A percentile compares a stretch with the other conserved stretches of the same genome.
Evolutionary conservation across 2,888 invertebrate species (phyloP).

Genomic region (Euzophera pinguis): DNA sequence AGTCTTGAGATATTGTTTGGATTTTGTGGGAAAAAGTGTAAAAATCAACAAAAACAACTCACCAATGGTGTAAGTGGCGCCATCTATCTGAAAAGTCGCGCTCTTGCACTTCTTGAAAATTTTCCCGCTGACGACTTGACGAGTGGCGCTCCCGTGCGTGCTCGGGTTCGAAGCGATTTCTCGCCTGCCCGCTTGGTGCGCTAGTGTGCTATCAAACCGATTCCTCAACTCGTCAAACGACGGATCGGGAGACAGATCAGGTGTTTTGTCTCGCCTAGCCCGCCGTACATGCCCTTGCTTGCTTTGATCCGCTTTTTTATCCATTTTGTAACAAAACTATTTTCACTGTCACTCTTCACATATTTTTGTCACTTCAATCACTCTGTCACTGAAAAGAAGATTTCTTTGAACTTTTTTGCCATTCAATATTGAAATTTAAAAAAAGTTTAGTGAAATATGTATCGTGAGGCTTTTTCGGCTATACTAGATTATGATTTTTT

Average conservation of each 20-base stretch:
- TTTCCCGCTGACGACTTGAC: conserved; percentile 77
- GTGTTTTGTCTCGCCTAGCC: conserved; percentile 45
- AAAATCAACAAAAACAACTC: conserved; percentile 43
- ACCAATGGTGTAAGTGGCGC: conserved; percentile 93
- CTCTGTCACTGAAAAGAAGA: conserved; percentile 9
- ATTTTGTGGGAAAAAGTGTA: not conserved
- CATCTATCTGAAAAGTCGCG: conserved; percentile 92
- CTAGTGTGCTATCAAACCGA: conserved; percentile 63
- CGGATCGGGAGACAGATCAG: conserved; percentile 55
- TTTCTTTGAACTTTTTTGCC: not conserved
- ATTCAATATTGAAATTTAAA: not conserved
- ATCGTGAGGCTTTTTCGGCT: no score
- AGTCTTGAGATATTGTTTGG: no score
- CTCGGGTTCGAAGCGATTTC: conserved; percentile 69
- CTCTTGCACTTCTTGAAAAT: conserved; percentile 91
- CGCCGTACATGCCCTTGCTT: conserved; percentile 57
- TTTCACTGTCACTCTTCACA: conserved; percentile 37
- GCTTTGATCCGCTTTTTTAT: conserved; percentile 39
- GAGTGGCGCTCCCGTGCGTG: conserved; percentile 70
- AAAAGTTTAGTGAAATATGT: not conserved
- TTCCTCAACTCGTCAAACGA: conserved; percentile 71
- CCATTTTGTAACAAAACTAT: conserved; percentile 45
- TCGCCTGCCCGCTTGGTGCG: conserved; percentile 44
- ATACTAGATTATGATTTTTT: no score
- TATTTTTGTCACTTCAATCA: conserved; percentile 20